A percentile compares a stretch with the other conserved stretches of the same genome.
Evolutionary conservation across 2,888 invertebrate genomes (phyloP).

Genomic region (Agrotis clavis): DNA sequence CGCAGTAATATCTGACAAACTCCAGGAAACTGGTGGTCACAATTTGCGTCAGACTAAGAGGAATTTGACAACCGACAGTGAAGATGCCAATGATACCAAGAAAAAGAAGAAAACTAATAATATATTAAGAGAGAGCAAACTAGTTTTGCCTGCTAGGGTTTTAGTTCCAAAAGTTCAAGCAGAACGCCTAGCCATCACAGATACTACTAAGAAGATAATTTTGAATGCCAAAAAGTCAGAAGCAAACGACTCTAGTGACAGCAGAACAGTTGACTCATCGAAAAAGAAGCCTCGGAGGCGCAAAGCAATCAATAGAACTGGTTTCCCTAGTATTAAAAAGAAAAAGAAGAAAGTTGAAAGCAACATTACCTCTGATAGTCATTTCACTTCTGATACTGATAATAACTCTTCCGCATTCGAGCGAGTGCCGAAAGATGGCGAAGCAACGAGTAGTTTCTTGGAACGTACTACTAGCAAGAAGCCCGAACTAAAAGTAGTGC

Average conservation of each 20-base stretch:
- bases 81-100: slow-evolving; percentile 84
- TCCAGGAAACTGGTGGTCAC: slow-evolving; percentile 86
- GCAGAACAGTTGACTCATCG: slow-evolving; percentile 73
- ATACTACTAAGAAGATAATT: slow-evolving; percentile 76
- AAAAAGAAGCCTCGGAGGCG: slow-evolving; percentile 92
- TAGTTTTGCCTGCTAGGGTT: slow-evolving; percentile 84
- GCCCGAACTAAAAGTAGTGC: slow-evolving; percentile 86
- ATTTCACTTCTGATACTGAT: slow-evolving; percentile 85
- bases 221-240: slow-evolving; percentile 78
- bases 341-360: slow-evolving; percentile 94
- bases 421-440: slow-evolving; percentile 93
- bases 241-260: slow-evolving; percentile 73
- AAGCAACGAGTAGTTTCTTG: slow-evolving; percentile 92
- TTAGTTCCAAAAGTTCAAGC: slow-evolving; percentile 84
- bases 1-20: slow-evolving; percentile 88
- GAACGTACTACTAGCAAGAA: slow-evolving; percentile 90
- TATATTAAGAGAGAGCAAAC: slow-evolving; percentile 87
- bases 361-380: slow-evolving; percentile 79
- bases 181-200: slow-evolving; percentile 79
- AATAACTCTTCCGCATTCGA: slow-evolving; percentile 91
- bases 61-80: slow-evolving; percentile 81
- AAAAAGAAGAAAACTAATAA: slow-evolving; percentile 85
- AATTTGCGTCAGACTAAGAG: slow-evolving; percentile 87
- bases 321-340: slow-evolving; percentile 96
- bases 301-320: slow-evolving; percentile 96